A percentile compares a stretch with the other conserved stretches of the same genome.
Conservation (phyloP, 2,888 invertebrate species). For the Drosophila robusta region DNA sequence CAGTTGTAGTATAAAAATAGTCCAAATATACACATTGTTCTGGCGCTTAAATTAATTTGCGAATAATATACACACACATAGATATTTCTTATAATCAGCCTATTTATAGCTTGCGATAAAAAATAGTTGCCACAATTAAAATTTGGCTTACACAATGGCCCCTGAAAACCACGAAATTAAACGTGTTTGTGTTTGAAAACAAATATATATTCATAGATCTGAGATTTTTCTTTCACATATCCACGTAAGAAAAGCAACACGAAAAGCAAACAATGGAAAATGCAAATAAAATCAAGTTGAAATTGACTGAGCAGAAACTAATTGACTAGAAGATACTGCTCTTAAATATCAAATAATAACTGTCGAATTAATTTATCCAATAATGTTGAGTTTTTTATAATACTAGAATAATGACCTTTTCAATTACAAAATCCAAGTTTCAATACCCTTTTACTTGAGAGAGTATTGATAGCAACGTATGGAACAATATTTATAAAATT, state of each 20-base stretch:
- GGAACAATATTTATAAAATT: too few species aligned
- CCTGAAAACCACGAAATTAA: not conserved
- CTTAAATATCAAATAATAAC: not conserved
- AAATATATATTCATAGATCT: not conserved
- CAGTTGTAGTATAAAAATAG: conserved; percentile 14
- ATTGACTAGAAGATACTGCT: not conserved
- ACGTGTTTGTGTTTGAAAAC: not conserved
- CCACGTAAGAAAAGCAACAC: not conserved
- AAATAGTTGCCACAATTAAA: conserved; percentile 11
- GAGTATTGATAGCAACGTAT: too few species aligned
- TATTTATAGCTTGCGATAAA: conserved; percentile 13
- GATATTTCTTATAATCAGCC: conserved; percentile 21
- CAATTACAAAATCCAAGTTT: too few species aligned
- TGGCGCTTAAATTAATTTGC: conserved; percentile 55
- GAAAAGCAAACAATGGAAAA: not conserved
- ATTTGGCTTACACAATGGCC: not conserved
- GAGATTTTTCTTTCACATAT: not conserved
- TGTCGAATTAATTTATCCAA: not conserved
- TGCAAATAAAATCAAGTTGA: not conserved
- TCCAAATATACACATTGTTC: conserved; percentile 30
- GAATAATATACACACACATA: conserved; percentile 33
- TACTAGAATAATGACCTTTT: too few species aligned
- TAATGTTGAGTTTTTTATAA: not conserved
- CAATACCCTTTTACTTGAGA: too few species aligned
- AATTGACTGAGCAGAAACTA: not conserved